Percentiles rank a stretch among this genome's conserved stretches.
Evolutionary conservation across 1,140 invertebrate genomes (phyloP).

Genomic region (Parapsyche elsis): DNA sequence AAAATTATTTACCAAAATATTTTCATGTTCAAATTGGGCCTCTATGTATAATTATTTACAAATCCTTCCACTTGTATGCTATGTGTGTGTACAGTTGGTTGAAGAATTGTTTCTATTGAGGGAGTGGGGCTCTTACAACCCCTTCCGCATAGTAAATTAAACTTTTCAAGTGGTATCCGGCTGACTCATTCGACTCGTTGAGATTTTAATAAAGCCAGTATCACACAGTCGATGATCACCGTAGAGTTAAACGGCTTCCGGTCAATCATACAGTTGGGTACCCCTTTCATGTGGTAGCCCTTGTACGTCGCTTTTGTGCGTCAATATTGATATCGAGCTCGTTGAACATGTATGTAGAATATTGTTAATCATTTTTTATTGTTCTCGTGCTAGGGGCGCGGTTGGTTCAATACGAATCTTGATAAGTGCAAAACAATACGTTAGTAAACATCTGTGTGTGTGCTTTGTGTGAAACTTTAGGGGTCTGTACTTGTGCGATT

Average conservation of each 20-base stretch:
- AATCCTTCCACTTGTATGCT: no score
- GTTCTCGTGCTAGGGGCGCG: background rate
- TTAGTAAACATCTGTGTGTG: no score
- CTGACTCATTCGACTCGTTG: slow-evolving; percentile 49
- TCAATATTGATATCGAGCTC: slow-evolving; percentile 21
- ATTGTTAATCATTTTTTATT: background rate
- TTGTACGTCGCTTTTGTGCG: slow-evolving; percentile 6
- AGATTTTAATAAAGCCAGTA: slow-evolving; percentile 50
- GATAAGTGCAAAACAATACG: no score
- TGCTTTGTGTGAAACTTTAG: no score
- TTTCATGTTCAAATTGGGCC: no score
- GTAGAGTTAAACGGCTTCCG: slow-evolving; percentile 27
- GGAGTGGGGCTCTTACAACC: slow-evolving; percentile 18
- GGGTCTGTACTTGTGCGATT: no score
- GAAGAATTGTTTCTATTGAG: slow-evolving; percentile 8
- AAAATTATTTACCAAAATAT: no score
- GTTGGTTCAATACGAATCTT: no score
- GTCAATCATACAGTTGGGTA: slow-evolving; percentile 30
- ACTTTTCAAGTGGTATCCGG: slow-evolving; percentile 46
- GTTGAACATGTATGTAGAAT: background rate
- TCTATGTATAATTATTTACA: no score
- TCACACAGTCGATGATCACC: slow-evolving; percentile 23
- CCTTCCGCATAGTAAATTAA: slow-evolving; percentile 45
- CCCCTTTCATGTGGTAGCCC: slow-evolving; percentile 1
- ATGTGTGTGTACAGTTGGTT: no score